Base-by-base conservation (phyloP, 2,888 invertebrate genomes). In the Rhamphomyia laevipes region DNA sequence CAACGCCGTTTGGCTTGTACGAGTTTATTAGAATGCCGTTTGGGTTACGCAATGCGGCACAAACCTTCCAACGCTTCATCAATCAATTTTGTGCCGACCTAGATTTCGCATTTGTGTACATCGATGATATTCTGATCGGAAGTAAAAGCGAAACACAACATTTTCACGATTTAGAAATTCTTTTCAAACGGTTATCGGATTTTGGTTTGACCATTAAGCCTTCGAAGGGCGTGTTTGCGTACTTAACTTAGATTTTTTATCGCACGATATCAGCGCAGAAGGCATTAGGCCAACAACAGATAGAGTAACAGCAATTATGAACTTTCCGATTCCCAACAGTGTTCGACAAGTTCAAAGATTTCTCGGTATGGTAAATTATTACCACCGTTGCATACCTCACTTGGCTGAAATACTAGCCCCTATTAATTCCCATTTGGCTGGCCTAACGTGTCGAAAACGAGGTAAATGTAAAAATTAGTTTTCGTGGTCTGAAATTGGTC, bases 1-100 rank as follows among this genome's bases (percentile, higher is more conserved):
- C 51, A 1, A 67, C 67, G 2, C 65, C 66, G 1, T 61, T 66
- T 48, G 66, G 65, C 4, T 49, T 67, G 5, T 68, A 60, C 46
- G 66, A 67, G 48, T 64, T 59, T 44, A 10, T 52, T 0, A 35
- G 45, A 11, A 67, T 66, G 64, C 47, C 51, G 2, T 55, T 56
- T 21, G 53, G 49, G 45, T 57, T 27, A 60, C 62, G 61, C 5
- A 67, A 67, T 47, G 64, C 64, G 1, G n/a, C n/a, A n/a, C n/a
- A n/a, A n/a, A n/a, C n/a, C n/a, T n/a, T n/a, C n/a, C n/a, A n/a
- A n/a, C n/a, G 63, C 1, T 63, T 63, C 46, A 62, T 68, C 45
- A 57, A 67, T 44, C 51, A 57, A 10, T 54, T 62, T 6, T 45
- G 57, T 12, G 31, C 55, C 27, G 55, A 50, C 9, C 37, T 61